These are phyloP conservation scores for Carollia perspicillata DNA, from an alignment of 2,113 vertebrate genomes.

Conservation along the genomic window DNA sequence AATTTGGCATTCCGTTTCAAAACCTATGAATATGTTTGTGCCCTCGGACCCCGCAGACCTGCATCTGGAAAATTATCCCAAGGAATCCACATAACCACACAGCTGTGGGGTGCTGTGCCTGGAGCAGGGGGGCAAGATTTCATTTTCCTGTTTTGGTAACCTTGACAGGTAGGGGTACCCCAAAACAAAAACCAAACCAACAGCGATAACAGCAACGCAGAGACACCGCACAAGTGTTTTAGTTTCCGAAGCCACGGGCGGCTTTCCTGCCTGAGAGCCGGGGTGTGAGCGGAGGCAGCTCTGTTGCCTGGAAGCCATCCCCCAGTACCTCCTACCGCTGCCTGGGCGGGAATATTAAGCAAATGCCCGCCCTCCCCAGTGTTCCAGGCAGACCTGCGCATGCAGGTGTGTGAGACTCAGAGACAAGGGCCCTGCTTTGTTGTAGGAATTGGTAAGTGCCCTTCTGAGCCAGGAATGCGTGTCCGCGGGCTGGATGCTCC, in stretches of 20 bases:
- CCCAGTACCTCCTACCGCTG: accelerated
- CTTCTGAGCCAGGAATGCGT: not conserved
- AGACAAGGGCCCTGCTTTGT: not conserved
- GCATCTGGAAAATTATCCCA: conserved; percentile 40
- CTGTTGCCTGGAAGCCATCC: not conserved
- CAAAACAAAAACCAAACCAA: not conserved
- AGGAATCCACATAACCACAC: not conserved
- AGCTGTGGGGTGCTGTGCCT: not conserved
- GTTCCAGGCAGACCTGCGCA: not conserved
- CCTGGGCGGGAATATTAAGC: not conserved
- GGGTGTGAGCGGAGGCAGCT: not conserved
- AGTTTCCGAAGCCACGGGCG: not conserved
- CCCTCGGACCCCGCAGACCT: not conserved
- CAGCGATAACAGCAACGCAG: not conserved
- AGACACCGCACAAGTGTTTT: not conserved
- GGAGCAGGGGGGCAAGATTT: not conserved
- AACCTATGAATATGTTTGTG: not conserved
- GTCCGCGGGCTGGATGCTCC: not conserved
- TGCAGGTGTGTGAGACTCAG: conserved; percentile 49
- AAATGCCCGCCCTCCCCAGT: accelerated
- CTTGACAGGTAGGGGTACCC: not conserved
- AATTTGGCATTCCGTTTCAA: conserved; percentile 38
- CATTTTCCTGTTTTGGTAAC: too few species aligned
- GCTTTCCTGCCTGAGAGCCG: not conserved
- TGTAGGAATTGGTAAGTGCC: not conserved